A percentile compares a stretch with the other conserved stretches of the same genome.
Evolutionary conservation across 1,140 invertebrate genomes (phyloP).

Genomic region (Popillia japonica): DNA sequence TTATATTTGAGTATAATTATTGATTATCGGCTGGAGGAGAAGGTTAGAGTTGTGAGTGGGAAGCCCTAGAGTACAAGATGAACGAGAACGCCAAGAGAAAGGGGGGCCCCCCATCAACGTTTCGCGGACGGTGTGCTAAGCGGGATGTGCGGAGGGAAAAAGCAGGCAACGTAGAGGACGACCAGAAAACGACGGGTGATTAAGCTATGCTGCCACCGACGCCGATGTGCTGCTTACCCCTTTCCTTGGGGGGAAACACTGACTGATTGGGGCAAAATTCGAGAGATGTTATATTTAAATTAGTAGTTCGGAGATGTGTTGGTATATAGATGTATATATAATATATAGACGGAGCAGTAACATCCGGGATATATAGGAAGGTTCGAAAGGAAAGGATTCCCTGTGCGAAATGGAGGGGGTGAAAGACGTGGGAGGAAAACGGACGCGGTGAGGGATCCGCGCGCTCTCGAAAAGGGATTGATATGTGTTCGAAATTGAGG

Average conservation of each 20-base stretch:
- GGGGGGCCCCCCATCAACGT: neutral
- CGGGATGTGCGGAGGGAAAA: conserved; percentile 20
- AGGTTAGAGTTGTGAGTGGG: neutral
- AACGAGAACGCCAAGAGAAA: neutral
- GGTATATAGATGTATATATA: neutral
- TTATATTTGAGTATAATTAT: conserved; percentile 49
- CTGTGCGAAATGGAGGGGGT: neutral
- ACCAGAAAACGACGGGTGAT: conserved; percentile 41
- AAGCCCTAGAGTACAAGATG: neutral
- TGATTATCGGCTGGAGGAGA: conserved; percentile 44
- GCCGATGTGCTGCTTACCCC: conserved; percentile 43
- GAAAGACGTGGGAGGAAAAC: neutral
- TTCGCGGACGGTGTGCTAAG: neutral
- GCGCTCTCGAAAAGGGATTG: neutral
- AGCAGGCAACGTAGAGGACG: neutral
- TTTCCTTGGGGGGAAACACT: conserved; percentile 43
- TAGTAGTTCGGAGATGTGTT: conserved; percentile 40
- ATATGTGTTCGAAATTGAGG: conserved; percentile 27
- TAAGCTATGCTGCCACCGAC: conserved; percentile 45
- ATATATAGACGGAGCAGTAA: neutral
- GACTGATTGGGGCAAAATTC: conserved; percentile 47
- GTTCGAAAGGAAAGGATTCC: neutral
- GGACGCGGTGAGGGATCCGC: neutral
- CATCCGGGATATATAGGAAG: neutral
- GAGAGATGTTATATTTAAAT: conserved; percentile 49